A percentile compares a stretch with the other conserved stretches of the same genome.
Conservation (phyloP, 2,888 invertebrate genomes). For the Capitulum mitella region DNA sequence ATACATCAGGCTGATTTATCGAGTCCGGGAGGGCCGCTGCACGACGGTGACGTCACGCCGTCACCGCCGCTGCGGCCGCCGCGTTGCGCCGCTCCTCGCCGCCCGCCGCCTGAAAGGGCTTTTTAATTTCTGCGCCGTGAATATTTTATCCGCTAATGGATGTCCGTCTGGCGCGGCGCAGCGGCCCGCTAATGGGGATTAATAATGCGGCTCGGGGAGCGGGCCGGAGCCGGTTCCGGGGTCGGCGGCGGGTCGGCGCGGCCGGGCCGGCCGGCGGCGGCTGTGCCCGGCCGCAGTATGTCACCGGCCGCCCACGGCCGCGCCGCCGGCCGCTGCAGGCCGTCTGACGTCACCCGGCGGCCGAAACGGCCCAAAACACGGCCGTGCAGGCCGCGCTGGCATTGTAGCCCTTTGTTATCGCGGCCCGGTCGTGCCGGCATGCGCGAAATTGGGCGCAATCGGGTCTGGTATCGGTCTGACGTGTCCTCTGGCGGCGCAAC, state of each 20-base stretch:
- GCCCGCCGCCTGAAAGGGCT: not conserved
- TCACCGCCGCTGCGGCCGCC: not conserved
- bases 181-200: constrained; percentile 10
- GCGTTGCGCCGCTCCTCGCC: no score
- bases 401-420: not conserved
- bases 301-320: no score
- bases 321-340: no score
- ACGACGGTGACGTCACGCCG: not conserved
- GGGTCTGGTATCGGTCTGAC: not conserved
- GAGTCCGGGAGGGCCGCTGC: not conserved
- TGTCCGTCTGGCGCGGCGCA: not conserved
- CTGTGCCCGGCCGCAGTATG: no score
- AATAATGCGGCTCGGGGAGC: no score
- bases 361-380: no score
- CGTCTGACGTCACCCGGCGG: no score
- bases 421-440: constrained; percentile 14
- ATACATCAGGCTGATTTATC: not conserved
- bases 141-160: constrained; percentile 15
- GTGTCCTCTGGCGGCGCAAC: not conserved
- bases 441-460: constrained; percentile 20
- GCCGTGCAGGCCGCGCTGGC: not conserved
- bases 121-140: constrained; percentile 6
- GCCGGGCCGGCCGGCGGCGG: no score
- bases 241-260: no score
- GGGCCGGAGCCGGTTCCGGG: no score